These are phyloP conservation scores for Lycophotia porphyrea DNA, from an alignment of 2,888 invertebrate genomes.

Conservation along the genomic window DNA sequence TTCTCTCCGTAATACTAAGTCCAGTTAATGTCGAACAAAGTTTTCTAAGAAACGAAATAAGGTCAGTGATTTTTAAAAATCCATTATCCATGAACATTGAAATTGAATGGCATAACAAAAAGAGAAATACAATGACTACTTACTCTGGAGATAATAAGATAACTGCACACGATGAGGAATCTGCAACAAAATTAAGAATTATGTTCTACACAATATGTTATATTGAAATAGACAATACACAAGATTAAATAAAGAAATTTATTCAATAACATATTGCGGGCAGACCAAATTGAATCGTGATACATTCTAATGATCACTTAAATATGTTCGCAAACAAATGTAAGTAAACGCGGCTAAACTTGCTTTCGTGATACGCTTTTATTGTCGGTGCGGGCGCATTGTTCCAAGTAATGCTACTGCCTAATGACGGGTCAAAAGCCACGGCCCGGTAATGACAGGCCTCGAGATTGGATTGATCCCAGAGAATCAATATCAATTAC, in stretches of 20 bases:
- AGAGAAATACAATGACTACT: slow-evolving; percentile 63
- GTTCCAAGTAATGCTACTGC: slow-evolving; percentile 69
- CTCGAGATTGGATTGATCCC: slow-evolving; percentile 75
- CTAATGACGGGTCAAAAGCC: slow-evolving; percentile 85
- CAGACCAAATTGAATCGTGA: slow-evolving; percentile 80
- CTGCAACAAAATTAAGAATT: slow-evolving; percentile 78
- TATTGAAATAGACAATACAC: slow-evolving; percentile 27
- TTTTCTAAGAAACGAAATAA: slow-evolving; percentile 44
- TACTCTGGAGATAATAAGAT: slow-evolving; percentile 76
- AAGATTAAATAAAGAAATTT: slow-evolving; percentile 70
- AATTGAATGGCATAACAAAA: slow-evolving; percentile 37
- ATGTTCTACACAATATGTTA: slow-evolving; percentile 27
- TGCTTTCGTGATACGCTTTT: slow-evolving; percentile 73
- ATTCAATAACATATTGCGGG: slow-evolving; percentile 67
- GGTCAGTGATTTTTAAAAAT: slow-evolving; percentile 45
- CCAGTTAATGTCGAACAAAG: slow-evolving; percentile 56
- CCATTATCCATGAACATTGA: slow-evolving; percentile 49
- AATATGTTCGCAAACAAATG: slow-evolving; percentile 74
- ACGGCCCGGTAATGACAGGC: slow-evolving; percentile 86
- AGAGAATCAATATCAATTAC: slow-evolving; percentile 79
- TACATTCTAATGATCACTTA: slow-evolving; percentile 76
- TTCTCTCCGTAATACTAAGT: slow-evolving; percentile 43
- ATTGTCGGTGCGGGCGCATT: slow-evolving; percentile 68
- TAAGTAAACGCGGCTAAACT: slow-evolving; percentile 77
- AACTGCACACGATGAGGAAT: slow-evolving; percentile 79